Conservation (phyloP, 2,888 invertebrate genomes). For the Eucriotettix oculatus region DNA sequence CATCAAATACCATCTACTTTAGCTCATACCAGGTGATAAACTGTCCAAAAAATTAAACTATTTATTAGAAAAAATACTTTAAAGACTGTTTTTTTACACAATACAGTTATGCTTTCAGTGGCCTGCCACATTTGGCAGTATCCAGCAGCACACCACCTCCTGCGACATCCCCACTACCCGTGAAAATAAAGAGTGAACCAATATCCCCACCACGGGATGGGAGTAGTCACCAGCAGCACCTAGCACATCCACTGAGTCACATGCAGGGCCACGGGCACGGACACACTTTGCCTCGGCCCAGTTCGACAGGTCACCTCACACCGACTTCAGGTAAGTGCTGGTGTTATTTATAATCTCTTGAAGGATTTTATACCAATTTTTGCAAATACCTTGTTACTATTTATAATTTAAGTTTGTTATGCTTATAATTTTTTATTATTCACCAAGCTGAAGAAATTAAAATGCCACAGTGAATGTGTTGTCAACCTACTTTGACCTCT, state of each 20-base stretch:
- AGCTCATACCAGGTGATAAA: slow-evolving; percentile 43
- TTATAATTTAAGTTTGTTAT: too few relatives aligned
- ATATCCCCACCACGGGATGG: slow-evolving; percentile 75
- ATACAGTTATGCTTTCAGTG: slow-evolving; percentile 26
- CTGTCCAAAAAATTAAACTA: neutral
- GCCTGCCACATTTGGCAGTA: slow-evolving; percentile 60
- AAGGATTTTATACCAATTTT: too few relatives aligned
- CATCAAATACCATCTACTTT: slow-evolving; percentile 52
- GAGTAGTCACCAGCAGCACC: slow-evolving; percentile 22
- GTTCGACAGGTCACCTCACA: slow-evolving; percentile 39
- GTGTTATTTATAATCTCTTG: too few relatives aligned
- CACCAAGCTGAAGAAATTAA: too few relatives aligned
- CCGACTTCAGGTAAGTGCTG: slow-evolving; percentile 32
- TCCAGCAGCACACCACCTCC: slow-evolving; percentile 61
- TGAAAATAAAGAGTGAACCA: slow-evolving; percentile 89
- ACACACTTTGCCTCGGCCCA: slow-evolving; percentile 33
- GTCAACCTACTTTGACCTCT: too few relatives aligned
- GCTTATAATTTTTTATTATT: too few relatives aligned
- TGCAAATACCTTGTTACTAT: too few relatives aligned
- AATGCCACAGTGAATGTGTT: too few relatives aligned
- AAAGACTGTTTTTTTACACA: neutral
- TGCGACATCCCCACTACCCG: slow-evolving; percentile 60
- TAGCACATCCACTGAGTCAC: slow-evolving; percentile 23
- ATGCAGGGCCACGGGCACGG: slow-evolving; percentile 33
- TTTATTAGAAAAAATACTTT: too few relatives aligned